These are phyloP conservation scores for Drosophila guanche DNA, from an alignment of 1,140 invertebrate species.

Conservation along the genomic window DNA sequence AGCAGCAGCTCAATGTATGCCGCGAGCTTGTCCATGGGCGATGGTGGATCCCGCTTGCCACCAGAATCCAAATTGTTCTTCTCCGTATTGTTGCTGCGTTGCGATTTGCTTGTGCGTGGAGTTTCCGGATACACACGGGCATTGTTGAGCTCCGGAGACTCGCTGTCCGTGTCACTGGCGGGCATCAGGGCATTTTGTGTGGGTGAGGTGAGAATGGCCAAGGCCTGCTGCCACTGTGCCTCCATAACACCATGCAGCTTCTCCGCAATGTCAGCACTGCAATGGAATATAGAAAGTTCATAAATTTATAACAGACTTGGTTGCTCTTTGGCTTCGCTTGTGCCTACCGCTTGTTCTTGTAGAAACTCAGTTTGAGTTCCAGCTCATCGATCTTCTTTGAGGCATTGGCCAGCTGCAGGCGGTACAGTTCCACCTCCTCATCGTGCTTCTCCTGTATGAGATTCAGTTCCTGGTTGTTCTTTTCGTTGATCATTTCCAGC, in stretches of 20 bases:
- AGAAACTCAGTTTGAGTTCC: constrained; percentile 85
- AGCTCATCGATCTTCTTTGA: constrained; percentile 87
- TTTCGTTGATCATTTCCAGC: constrained; percentile 89
- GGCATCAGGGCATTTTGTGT: constrained; percentile 38
- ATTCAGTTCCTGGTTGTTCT: constrained; percentile 89
- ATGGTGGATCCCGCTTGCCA: constrained; percentile 59
- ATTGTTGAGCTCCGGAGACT: constrained; percentile 63
- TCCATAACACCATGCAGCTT: constrained; percentile 91
- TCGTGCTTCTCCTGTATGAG: constrained; percentile 90
- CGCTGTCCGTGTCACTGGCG: constrained; percentile 53
- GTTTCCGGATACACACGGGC: constrained; percentile 66
- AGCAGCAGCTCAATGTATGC: constrained; percentile 80
- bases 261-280: constrained; percentile 86
- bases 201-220: constrained; percentile 87
- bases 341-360: constrained; percentile 84
- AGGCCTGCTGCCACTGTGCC: constrained; percentile 90
- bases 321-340: no score
- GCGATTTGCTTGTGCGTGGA: constrained; percentile 69
- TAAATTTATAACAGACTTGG: background rate
- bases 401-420: constrained; percentile 88
- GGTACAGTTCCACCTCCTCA: constrained; percentile 89
- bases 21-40: constrained; percentile 77
- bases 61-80: constrained; percentile 72
- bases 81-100: constrained; percentile 61
- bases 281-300: background rate